Evolutionary conservation across 2,888 invertebrate genomes (phyloP), one percentile per base, ranked within the genome.

Genomic region (Rhynchonema sp.): DNA sequence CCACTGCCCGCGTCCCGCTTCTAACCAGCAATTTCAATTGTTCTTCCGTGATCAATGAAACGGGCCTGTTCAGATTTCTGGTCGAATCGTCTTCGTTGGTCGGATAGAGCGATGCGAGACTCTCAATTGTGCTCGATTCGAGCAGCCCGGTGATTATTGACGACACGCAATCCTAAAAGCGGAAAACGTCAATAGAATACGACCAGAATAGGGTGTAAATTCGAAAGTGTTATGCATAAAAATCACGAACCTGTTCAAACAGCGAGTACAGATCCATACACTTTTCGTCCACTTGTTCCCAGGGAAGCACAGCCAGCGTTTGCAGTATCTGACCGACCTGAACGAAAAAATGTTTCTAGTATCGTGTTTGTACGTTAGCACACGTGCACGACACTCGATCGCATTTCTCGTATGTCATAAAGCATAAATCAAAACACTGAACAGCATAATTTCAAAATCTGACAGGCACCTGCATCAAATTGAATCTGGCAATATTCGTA

Each of bases 241-340:
- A 9, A 22, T 1, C 2, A 23, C 63, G 64, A 65, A 77, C 79
- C 74, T 83, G 83, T 67, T 87, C 85, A 75, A 90, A 87, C 68
- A 82, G 81, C 22, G 79, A 78, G 76, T 86, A 88, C 59, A 91
- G 76, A 73, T 89, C 89, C 61, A 79, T 76, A 60, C 82, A 79
- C 73, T 83, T 83, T 0, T 79, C 76, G 69, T 86, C 85, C 49
- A 86, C 82, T 68, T 83, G 83, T 70, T 88, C 87, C 74, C 84
- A 85, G 70, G 85, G 84, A 61, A 84, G 82, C 56, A 92, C 79
- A 1, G 90, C 89, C 60, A 94, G 78, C 75, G 86, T 85, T 77
- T 94, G 92, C 56, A 96, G 76, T 66, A 92, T 86, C 77, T 90
- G 88, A 0, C 90, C 94, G 61, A 94, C 82, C 79, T 88, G 86